Base-by-base conservation (phyloP, 2,888 invertebrate species). In the Perithous albicinctus region DNA sequence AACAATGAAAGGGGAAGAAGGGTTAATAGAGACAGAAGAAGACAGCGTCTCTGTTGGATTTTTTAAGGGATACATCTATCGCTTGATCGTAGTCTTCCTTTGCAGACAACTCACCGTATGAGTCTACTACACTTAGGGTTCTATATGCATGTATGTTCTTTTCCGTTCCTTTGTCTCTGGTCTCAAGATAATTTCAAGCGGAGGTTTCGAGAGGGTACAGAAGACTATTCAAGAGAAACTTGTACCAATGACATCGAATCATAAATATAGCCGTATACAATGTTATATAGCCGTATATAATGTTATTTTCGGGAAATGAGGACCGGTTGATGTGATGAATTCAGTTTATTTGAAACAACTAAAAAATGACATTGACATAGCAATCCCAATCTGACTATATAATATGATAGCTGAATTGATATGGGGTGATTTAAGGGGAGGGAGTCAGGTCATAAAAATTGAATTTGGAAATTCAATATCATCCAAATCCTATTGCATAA, bases 51-150 rank as follows among this genome's bases (percentile, higher is more conserved):
- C 74, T 63, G 67, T 54, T 41, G 46, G 67, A 67, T 67, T 67
- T 26, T 63, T 43, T 46, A 5, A 48, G 38, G 56, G 74, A 74
- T 74, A 64, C 32, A 43, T 61, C 78, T 70, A 48, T 82, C 59
- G 43, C n/a, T 26, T 61, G 77, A 48, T 67, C 41, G 59, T 8
- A 1, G 20, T 59, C 69, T 70, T 66, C 38, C 43, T 48, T 29
- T 38, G 6, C 66, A 51, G 48, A 32, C 23, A 41, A 15, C 56
- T 78, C 69, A 46, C 29, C 63, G 56, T 43, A 54, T 12, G 32
- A 46, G 41, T 18, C 15, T 12, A 18, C 32, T 56, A 18, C 38
- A 26, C 51, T 32, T 54, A 43, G 26, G n/a, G 41, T 56, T 29
- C 59, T 63, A 15, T 41, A 38, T 18, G 6, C 15, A 46, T 29